Evolutionary conservation across 1,140 invertebrate genomes (phyloP), one percentile per base, ranked within the genome.

Genomic region (Drosophila azteca): DNA sequence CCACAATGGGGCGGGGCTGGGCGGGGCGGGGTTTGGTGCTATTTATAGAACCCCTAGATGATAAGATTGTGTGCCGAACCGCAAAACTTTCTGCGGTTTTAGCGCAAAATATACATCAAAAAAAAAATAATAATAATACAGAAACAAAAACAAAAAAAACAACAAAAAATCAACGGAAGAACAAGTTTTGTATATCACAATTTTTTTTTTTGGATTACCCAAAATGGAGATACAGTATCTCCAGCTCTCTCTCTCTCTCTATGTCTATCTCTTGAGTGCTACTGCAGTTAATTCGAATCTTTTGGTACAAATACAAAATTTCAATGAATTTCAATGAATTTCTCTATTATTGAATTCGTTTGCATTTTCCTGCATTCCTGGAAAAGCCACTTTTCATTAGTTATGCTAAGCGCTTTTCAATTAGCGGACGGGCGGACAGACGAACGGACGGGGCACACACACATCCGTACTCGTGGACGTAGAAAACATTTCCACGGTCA

Each of bases 11-110:
- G 24, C 24, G 24, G 0, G 5, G 24, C 24, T 3, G 24, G 0
- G 24, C 24, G 24, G 24, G 24, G 24, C 24, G 3, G 5, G 24
- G 41, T 46, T 61, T 66, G 46, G 29, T 46, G 53, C 79, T 87
- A 87, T 88, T 88, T 88, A 78, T 87, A 87, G 82, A 80, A 75
- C 52, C 87, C 87, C 82, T 85, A 87, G 81, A 87, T 87, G 82
- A 87, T 87, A 87, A 87, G 82, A 87, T 87, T 87, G 82, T 65
- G 64, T 57, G 70, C 78, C 71, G 70, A 87, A 85, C 82, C 83
- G 63, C 78, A 87, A 68, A 82, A 87, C 62, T 67, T 75, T 79
- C 75, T 82, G 82, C 82, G 82, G 82, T 87, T 87, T 88, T 59
- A 66, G 63, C 81, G 46, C 49, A 65, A 76, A 78, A 79, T 60